Conservation (phyloP, 2,888 invertebrate genomes). For the Poecilus cupreus region DNA sequence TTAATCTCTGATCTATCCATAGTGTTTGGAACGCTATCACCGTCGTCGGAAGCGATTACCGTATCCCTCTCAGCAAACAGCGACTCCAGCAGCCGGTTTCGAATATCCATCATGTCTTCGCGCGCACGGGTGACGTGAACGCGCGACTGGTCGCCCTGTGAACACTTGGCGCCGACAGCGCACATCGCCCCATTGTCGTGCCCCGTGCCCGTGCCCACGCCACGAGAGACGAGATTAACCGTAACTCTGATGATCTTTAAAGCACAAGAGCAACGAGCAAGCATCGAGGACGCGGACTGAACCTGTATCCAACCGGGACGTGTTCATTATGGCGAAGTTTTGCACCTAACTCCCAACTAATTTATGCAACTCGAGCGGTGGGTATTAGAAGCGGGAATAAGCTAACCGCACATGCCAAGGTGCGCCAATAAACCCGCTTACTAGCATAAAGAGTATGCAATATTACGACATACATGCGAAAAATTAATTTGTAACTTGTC, state of each 20-base stretch:
- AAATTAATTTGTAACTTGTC: no score
- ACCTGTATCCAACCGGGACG: neutral
- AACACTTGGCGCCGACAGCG: neutral
- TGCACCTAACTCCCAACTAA: neutral
- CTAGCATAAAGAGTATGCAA: neutral
- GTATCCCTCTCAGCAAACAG: neutral
- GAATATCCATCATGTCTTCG: constrained; percentile 44
- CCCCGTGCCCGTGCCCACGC: neutral
- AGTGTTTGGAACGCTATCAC: neutral
- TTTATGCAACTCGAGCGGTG: neutral
- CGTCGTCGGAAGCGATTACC: neutral
- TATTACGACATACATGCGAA: neutral
- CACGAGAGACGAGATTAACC: constrained; percentile 23
- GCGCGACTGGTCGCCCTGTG: constrained; percentile 4
- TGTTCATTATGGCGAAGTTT: constrained; percentile 6
- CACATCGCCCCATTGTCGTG: constrained; percentile 5
- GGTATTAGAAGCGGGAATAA: neutral
- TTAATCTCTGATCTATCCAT: no score
- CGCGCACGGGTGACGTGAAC: neutral
- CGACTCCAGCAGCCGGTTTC: constrained; percentile 10
- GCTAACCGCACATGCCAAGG: neutral
- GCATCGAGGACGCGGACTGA: neutral
- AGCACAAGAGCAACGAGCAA: neutral
- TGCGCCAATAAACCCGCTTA: neutral
- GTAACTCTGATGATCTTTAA: constrained; percentile 12